phyloP scores from a whole-genome alignment of 1,140 invertebrate species.

The Eulimnadia texana region DNA sequence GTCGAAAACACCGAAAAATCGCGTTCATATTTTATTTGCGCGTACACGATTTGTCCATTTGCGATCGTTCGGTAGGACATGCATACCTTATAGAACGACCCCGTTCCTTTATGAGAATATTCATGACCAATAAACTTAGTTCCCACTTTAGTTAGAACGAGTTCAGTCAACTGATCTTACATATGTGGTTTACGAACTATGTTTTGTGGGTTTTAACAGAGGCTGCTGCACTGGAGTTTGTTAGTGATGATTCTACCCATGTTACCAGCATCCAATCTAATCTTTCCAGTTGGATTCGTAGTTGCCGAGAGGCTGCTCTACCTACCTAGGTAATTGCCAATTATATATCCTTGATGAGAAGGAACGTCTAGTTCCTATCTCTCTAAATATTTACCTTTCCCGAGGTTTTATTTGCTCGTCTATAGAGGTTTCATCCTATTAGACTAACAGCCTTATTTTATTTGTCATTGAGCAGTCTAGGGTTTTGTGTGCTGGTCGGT shows the following conservation, averaged over 20 bases:
- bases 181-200: too few species aligned
- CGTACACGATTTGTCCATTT: not conserved
- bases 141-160: not conserved
- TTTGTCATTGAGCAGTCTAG: slow-evolving; percentile 23
- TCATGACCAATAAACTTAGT: too few species aligned
- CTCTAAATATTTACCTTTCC: not conserved
- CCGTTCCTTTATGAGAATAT: too few species aligned
- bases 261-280: slow-evolving; percentile 69
- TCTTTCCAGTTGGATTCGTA: slow-evolving; percentile 80
- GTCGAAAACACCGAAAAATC: too few species aligned
- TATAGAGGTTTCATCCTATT: too few species aligned
- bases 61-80: not conserved
- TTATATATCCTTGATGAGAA: not conserved
- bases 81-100: too few species aligned
- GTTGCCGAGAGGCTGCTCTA: slow-evolving; percentile 81
- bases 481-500: slow-evolving; percentile 26
- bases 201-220: not conserved
- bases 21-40: too few species aligned
- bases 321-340: slow-evolving; percentile 53
- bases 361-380: not conserved
- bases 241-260: slow-evolving; percentile 60
- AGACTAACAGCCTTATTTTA: too few species aligned
- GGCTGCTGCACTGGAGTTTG: slow-evolving; percentile 29
- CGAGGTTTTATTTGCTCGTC: not conserved
- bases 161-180: not conserved